These are phyloP conservation scores for Clangula hyemalis DNA, from an alignment of 2,797 vertebrate species.

Conservation along the genomic window DNA sequence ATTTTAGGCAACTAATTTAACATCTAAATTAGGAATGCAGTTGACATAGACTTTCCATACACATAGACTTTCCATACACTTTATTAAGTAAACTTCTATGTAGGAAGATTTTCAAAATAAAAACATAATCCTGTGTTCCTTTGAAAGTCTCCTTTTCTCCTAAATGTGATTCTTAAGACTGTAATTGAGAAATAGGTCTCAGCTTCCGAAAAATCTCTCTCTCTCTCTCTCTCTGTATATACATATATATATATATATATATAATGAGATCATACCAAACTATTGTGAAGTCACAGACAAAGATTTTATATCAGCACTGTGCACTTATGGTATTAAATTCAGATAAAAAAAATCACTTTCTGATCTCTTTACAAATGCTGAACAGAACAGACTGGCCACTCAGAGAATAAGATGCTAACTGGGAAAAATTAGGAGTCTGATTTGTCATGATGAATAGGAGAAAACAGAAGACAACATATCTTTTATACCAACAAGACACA, in stretches of 20 bases:
- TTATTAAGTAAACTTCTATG: neutral
- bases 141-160: neutral
- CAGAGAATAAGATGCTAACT: neutral
- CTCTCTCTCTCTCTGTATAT: too few relatives aligned
- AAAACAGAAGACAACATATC: neutral
- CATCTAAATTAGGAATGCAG: neutral
- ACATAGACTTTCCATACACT: neutral
- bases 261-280: neutral
- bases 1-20: neutral
- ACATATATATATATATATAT: too few relatives aligned
- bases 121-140: neutral
- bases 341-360: neutral
- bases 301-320: neutral
- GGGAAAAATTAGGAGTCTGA: neutral
- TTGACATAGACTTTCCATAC: neutral
- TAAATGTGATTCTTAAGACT: neutral
- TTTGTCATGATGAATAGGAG: neutral
- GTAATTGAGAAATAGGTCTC: neutral
- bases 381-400: neutral
- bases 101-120: neutral
- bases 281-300: neutral
- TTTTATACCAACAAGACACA: neutral
- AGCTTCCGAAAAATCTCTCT: neutral
- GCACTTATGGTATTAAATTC: neutral
- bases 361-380: neutral